A percentile compares a stretch with the other conserved stretches of the same genome.
These are phyloP conservation scores for Dynastes hyllus DNA, from an alignment of 2,888 invertebrate genomes.

Conservation along the genomic window DNA sequence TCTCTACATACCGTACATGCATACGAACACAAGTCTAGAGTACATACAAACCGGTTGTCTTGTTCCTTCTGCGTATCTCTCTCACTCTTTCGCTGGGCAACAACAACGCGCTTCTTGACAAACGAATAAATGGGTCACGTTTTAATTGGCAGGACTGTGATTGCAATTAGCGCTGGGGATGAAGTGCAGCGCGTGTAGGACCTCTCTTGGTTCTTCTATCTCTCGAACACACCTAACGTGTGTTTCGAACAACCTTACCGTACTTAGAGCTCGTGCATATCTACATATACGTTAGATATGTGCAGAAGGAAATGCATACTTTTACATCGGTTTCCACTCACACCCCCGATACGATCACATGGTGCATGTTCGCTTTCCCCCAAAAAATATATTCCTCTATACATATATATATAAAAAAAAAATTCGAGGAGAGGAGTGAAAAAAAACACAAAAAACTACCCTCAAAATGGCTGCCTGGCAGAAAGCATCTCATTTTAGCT, in stretches of 20 bases:
- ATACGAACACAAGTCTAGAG: too few species aligned
- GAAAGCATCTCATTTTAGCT: slow-evolving; percentile 73
- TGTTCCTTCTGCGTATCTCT: too few species aligned
- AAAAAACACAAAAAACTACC: slow-evolving; percentile 76
- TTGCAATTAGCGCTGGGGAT: slow-evolving; percentile 65
- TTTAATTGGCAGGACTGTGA: slow-evolving; percentile 67
- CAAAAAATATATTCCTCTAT: slow-evolving; percentile 15
- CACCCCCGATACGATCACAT: slow-evolving; percentile 69
- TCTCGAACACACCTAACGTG: slow-evolving; percentile 34
- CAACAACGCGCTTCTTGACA: slow-evolving; percentile 43
- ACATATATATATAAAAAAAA: slow-evolving; percentile 59
- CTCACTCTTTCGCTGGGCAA: not conserved
- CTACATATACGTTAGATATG: too few species aligned
- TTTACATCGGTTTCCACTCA: slow-evolving; percentile 69
- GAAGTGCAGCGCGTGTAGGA: slow-evolving; percentile 60
- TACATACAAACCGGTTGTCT: too few species aligned
- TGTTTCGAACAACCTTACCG: not conserved
- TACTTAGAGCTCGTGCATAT: not conserved
- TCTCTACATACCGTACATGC: too few species aligned
- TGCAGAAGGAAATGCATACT: not conserved
- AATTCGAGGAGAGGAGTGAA: slow-evolving; percentile 61
- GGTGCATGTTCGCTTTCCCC: slow-evolving; percentile 66
- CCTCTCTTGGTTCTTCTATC: not conserved
- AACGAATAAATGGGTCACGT: slow-evolving; percentile 63
- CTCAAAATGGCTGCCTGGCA: slow-evolving; percentile 82